Evolutionary conservation across 2,888 invertebrate genomes (phyloP).

Genomic region (Rhagium mordax): DNA sequence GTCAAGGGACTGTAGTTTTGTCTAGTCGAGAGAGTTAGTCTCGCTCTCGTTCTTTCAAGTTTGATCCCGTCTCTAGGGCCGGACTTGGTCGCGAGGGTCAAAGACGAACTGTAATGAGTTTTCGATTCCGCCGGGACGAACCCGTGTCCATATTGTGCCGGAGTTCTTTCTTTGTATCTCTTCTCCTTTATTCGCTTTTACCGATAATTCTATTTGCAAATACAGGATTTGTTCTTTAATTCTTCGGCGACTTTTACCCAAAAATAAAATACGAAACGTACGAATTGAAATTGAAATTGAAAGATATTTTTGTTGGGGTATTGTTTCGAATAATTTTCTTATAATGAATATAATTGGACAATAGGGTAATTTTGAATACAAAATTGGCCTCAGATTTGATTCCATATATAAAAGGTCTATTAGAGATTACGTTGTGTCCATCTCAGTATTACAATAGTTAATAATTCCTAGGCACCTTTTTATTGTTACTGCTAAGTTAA

Average conservation of each 20-base stretch:
- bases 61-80: constrained; percentile 64
- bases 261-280: not conserved
- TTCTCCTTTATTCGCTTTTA: constrained; percentile 43
- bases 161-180: constrained; percentile 39
- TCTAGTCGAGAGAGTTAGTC: constrained; percentile 48
- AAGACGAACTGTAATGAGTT: constrained; percentile 70
- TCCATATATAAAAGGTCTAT: too few species aligned
- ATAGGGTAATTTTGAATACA: too few species aligned
- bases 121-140: constrained; percentile 66
- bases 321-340: too few species aligned
- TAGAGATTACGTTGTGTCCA: too few species aligned
- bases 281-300: too few species aligned
- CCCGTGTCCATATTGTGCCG: constrained; percentile 63
- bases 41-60: constrained; percentile 61
- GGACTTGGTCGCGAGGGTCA: constrained; percentile 66
- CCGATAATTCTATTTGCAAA: constrained; percentile 45
- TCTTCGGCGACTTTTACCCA: not conserved
- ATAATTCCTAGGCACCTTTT: too few species aligned
- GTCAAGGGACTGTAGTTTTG: constrained; percentile 50
- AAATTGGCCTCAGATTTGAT: too few species aligned
- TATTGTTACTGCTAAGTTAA: too few species aligned
- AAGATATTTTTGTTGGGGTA: too few species aligned
- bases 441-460: too few species aligned
- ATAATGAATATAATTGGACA: too few species aligned
- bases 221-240: not conserved